Evolutionary conservation across 2,888 invertebrate genomes (phyloP).

Genomic region (Anticlea derivata): DNA sequence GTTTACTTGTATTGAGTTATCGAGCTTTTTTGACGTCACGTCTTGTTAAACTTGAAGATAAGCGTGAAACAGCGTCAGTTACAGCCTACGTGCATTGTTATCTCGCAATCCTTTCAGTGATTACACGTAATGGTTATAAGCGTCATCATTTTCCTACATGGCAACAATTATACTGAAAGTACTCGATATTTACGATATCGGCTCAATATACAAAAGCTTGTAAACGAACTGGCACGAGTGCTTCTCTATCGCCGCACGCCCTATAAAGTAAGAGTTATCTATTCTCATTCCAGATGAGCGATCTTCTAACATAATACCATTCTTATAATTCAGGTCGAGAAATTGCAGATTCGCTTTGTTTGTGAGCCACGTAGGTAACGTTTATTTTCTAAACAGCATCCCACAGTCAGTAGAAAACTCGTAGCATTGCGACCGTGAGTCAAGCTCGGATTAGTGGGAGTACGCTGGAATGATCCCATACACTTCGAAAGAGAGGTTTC

Average conservation of each 20-base stretch:
- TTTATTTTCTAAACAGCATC: constrained; percentile 41
- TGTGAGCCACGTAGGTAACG: constrained; percentile 25
- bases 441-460: constrained; percentile 70
- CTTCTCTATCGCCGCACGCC: constrained; percentile 60
- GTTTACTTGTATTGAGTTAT: constrained; percentile 35
- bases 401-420: constrained; percentile 38
- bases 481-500: constrained; percentile 58
- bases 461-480: constrained; percentile 59
- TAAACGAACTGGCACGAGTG: constrained; percentile 51
- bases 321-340: constrained; percentile 40
- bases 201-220: constrained; percentile 14
- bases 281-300: constrained; percentile 66
- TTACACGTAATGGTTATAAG: constrained; percentile 1
- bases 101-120: constrained; percentile 13
- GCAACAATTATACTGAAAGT: constrained; percentile 9
- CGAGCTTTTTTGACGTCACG: constrained; percentile 35
- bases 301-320: constrained; percentile 54
- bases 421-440: constrained; percentile 55
- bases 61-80: constrained; percentile 12
- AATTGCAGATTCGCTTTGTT: constrained; percentile 31
- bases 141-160: not conserved
- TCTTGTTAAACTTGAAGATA: constrained; percentile 22
- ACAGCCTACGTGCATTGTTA: constrained; percentile 22
- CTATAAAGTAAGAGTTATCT: constrained; percentile 69
- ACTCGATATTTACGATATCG: constrained; percentile 14